These are phyloP conservation scores for Noturus placidus DNA, from an alignment of 2,113 vertebrate genomes.

Conservation along the genomic window DNA sequence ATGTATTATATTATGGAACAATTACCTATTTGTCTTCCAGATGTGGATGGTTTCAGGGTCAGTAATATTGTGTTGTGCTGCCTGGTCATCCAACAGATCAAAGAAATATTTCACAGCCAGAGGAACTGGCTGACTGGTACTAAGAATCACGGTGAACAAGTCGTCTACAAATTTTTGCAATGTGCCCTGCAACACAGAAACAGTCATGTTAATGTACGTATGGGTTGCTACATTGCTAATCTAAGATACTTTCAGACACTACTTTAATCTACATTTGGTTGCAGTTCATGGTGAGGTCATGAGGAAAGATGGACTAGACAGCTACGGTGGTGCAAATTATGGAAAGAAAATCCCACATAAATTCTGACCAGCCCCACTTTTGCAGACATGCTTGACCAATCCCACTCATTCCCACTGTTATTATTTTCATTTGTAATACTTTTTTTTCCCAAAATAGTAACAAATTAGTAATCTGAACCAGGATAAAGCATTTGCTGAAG, in stretches of 20 bases:
- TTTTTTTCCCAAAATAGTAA: not conserved
- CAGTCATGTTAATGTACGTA: not conserved
- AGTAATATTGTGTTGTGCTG: slow-evolving; percentile 81
- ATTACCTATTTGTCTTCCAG: slow-evolving; percentile 98
- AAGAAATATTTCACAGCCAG: slow-evolving; percentile 97
- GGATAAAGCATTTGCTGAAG: not conserved
- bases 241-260: not conserved
- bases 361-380: not conserved
- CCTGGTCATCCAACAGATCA: slow-evolving; percentile 93
- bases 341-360: not conserved
- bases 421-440: not conserved
- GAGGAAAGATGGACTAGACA: not conserved
- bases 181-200: slow-evolving; percentile 78
- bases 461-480: not conserved
- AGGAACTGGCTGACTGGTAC: slow-evolving; percentile 89
- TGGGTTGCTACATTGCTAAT: not conserved
- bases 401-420: not conserved
- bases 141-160: slow-evolving; percentile 94
- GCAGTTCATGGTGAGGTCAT: not conserved
- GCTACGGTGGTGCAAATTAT: not conserved
- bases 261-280: not conserved
- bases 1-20: not conserved
- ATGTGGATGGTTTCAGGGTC: slow-evolving; percentile 97
- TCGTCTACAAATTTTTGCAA: slow-evolving; percentile 98
- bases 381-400: not conserved